Conservation (phyloP, 2,888 invertebrate genomes). For the Epinotia bilunana region DNA sequence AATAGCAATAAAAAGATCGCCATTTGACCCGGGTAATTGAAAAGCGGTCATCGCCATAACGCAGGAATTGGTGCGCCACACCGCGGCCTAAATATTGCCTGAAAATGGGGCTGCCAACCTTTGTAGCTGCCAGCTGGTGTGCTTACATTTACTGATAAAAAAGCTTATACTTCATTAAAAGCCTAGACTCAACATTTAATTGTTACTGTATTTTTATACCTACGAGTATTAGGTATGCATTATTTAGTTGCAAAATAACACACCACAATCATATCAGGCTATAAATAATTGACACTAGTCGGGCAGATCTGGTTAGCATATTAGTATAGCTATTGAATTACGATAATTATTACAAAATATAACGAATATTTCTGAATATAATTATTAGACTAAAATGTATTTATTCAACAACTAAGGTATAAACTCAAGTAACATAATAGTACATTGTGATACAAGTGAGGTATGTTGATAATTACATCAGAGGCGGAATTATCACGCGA, state of each 20-base stretch:
- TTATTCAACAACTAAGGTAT: no score
- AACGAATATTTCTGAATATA: not conserved
- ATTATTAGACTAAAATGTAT: no score
- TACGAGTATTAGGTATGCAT: no score
- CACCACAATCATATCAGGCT: no score
- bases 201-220: no score
- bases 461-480: no score
- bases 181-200: not conserved
- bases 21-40: conserved; percentile 75
- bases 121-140: conserved; percentile 40
- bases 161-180: not conserved
- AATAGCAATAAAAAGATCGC: conserved; percentile 53
- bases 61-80: conserved; percentile 73
- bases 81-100: conserved; percentile 78
- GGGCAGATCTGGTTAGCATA: no score
- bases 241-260: no score
- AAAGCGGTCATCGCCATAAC: conserved; percentile 72
- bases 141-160: not conserved
- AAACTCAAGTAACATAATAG: no score
- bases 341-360: not conserved
- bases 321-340: not conserved
- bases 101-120: conserved; percentile 65
- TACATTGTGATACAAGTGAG: no score
- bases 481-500: no score
- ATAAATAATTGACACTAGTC: no score